Percentiles rank a stretch among this genome's conserved stretches.
phyloP scores from a whole-genome alignment of 2,113 vertebrate species.

The Chitala chitala region DNA sequence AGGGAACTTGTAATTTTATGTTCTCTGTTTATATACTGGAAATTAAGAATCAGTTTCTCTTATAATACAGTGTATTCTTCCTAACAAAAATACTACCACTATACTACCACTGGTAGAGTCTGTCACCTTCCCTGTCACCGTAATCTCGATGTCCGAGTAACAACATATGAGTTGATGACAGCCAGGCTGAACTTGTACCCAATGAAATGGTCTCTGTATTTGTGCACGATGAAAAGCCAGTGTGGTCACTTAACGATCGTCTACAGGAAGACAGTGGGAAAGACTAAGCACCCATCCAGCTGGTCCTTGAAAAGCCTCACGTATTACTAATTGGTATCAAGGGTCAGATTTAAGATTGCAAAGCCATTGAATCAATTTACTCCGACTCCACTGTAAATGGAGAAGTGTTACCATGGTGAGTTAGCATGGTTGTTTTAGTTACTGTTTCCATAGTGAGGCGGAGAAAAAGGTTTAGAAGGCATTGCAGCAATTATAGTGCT shows the following conservation, averaged over 20 bases:
- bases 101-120: too few species aligned
- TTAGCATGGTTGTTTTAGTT: not conserved
- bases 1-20: too few species aligned
- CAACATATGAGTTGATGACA: too few species aligned
- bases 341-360: not conserved
- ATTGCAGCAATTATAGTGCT: not conserved
- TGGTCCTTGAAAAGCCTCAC: not conserved
- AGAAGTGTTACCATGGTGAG: not conserved
- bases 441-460: conserved; percentile 7
- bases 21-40: too few species aligned
- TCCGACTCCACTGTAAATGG: not conserved
- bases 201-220: not conserved
- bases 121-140: not conserved
- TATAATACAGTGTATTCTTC: too few species aligned
- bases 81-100: too few species aligned
- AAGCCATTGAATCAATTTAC: not conserved
- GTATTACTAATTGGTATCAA: not conserved
- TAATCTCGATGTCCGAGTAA: not conserved
- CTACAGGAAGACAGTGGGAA: not conserved
- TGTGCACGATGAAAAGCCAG: not conserved
- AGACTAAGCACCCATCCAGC: not conserved
- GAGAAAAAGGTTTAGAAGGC: not conserved
- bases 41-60: too few species aligned
- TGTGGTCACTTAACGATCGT: not conserved
- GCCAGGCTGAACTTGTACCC: not conserved